These are phyloP conservation scores for Sphyrna mokarran DNA, from an alignment of 2,113 vertebrate species.

Conservation along the genomic window DNA sequence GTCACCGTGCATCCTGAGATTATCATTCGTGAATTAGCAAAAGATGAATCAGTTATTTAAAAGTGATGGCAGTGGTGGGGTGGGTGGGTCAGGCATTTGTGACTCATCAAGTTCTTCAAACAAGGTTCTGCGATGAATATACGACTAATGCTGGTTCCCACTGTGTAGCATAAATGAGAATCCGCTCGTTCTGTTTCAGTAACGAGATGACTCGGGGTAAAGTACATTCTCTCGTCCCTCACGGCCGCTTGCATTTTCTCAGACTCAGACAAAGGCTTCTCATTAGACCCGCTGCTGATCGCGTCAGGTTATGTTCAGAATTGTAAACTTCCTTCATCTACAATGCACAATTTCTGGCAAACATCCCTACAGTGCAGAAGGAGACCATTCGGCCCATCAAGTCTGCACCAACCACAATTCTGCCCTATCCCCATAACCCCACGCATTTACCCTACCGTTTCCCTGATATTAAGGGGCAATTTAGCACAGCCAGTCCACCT, in stretches of 20 bases:
- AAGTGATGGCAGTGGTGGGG: not conserved
- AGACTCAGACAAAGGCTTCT: too few species aligned
- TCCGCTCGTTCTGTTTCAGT: not conserved
- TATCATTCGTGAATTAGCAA: not conserved
- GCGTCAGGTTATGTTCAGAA: not conserved
- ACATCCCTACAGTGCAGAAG: too few species aligned
- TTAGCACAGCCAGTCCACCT: too few species aligned
- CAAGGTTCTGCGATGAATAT: not conserved
- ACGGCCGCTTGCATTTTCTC: too few species aligned
- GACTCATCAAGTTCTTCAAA: not conserved
- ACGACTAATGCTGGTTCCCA: not conserved
- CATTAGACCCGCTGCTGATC: not conserved
- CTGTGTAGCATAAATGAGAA: not conserved
- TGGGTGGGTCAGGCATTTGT: not conserved
- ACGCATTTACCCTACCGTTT: too few species aligned
- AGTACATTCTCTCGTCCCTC: not conserved
- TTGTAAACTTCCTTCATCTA: not conserved
- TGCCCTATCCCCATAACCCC: too few species aligned
- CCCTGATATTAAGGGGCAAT: too few species aligned
- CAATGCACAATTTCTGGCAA: not conserved
- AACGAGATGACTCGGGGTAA: conserved; percentile 17
- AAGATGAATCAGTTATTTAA: not conserved
- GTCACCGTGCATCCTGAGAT: not conserved
- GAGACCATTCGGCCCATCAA: too few species aligned
- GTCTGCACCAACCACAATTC: too few species aligned